Percentiles rank a stretch among this genome's conserved stretches.
phyloP scores from a whole-genome alignment of 2,888 invertebrate species.

The Cistogaster globosa region DNA sequence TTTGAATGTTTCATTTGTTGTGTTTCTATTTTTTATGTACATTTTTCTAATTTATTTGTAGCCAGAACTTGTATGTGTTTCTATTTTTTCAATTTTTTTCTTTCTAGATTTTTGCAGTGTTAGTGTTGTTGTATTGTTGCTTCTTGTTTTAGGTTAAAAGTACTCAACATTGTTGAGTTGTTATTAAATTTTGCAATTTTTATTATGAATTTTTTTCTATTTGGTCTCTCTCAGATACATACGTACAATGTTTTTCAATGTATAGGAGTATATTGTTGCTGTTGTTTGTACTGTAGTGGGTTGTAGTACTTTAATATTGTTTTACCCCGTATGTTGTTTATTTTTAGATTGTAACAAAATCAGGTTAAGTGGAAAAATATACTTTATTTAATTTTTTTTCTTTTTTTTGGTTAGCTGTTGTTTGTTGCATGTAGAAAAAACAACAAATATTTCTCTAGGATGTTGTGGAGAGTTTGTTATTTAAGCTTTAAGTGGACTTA shows the following conservation, averaged over 20 bases:
- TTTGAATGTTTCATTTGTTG: conserved; percentile 36
- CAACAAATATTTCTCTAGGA: conserved; percentile 32
- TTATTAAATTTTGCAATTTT: conserved; percentile 71
- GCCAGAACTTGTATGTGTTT: conserved; percentile 44
- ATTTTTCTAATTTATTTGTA: conserved; percentile 64
- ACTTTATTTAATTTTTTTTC: conserved; percentile 46
- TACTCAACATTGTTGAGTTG: conserved; percentile 69
- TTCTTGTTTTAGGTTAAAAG: conserved; percentile 63
- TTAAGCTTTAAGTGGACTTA: conserved; percentile 59
- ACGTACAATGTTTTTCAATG: conserved; percentile 34
- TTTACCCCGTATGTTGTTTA: conserved; percentile 57
- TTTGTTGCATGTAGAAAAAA: not conserved
- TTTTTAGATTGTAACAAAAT: conserved; percentile 66
- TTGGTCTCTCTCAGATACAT: not conserved
- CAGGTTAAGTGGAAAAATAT: conserved; percentile 71
- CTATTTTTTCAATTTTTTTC: conserved; percentile 26
- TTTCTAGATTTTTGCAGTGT: conserved; percentile 18
- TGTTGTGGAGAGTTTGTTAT: conserved; percentile 53
- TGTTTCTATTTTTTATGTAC: not conserved
- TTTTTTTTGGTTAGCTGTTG: conserved; percentile 11
- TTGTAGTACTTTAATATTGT: conserved; percentile 48
- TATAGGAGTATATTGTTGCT: not conserved
- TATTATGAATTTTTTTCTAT: conserved; percentile 54
- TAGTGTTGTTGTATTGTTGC: conserved; percentile 29
- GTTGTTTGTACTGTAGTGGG: conserved; percentile 29